These are phyloP conservation scores for Diplolepis rosae DNA, from an alignment of 2,888 invertebrate species.

Conservation along the genomic window DNA sequence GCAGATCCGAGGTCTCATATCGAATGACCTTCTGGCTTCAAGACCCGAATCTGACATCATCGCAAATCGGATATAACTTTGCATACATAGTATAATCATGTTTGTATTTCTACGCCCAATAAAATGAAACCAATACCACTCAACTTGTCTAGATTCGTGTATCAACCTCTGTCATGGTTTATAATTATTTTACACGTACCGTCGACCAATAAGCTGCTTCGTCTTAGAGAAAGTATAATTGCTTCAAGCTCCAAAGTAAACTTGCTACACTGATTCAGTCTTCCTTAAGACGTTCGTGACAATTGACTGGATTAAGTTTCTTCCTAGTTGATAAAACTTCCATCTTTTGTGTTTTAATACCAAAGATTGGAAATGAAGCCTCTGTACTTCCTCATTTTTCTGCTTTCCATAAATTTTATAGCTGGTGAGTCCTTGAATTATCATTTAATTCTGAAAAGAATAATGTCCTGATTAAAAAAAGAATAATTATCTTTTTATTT, in stretches of 20 bases:
- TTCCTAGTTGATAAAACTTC: background rate
- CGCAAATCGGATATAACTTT: background rate
- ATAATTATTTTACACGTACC: background rate
- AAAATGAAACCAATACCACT: background rate
- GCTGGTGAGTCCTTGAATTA: slow-evolving; percentile 54
- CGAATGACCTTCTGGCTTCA: slow-evolving; percentile 3
- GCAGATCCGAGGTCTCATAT: background rate
- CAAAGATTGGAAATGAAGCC: slow-evolving; percentile 28
- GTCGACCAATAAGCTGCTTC: slow-evolving; percentile 46
- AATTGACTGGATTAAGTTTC: background rate
- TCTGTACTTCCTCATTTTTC: slow-evolving; percentile 47
- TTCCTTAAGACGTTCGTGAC: slow-evolving; percentile 47
- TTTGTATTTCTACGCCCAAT: background rate
- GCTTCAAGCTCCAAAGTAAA: slow-evolving; percentile 32
- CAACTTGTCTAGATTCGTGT: slow-evolving; percentile 14
- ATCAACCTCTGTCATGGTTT: slow-evolving; percentile 46
- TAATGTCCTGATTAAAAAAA: background rate
- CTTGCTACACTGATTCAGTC: slow-evolving; percentile 36
- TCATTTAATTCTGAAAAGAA: background rate
- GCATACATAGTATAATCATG: background rate
- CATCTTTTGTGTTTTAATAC: background rate
- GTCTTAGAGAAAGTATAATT: slow-evolving; percentile 55
- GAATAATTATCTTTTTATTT: too few species aligned
- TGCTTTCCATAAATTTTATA: slow-evolving; percentile 52
- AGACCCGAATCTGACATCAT: slow-evolving; percentile 22